Percentiles rank a stretch among this genome's conserved stretches.
These are phyloP conservation scores for Phorcus lineatus DNA, from an alignment of 2,888 invertebrate genomes.

Conservation along the genomic window DNA sequence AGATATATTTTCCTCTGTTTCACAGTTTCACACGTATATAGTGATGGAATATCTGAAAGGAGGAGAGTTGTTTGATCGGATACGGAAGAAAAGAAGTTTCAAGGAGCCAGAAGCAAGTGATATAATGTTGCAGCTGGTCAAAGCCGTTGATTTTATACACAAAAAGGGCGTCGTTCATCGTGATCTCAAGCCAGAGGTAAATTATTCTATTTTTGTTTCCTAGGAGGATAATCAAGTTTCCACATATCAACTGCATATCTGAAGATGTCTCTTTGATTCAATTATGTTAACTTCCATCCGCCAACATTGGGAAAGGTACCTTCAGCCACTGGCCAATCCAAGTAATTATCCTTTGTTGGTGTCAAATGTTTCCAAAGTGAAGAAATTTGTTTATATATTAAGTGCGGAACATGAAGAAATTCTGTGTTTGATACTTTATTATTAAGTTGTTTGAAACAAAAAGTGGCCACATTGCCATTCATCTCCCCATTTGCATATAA, in stretches of 20 bases:
- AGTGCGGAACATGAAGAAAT: too few relatives aligned
- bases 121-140: conserved; percentile 87
- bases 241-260: neutral
- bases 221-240: neutral
- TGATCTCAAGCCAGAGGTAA: conserved; percentile 94
- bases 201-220: neutral
- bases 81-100: conserved; percentile 82
- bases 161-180: conserved; percentile 89
- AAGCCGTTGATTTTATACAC: conserved; percentile 91
- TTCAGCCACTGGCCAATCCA: too few relatives aligned
- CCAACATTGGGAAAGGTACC: too few relatives aligned
- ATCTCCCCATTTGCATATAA: too few relatives aligned
- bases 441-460: too few relatives aligned
- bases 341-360: too few relatives aligned
- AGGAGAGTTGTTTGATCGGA: conserved; percentile 86
- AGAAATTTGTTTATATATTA: too few relatives aligned
- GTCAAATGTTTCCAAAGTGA: too few relatives aligned
- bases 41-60: conserved; percentile 90
- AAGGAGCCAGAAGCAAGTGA: conserved; percentile 87
- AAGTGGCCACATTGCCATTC: too few relatives aligned
- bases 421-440: too few relatives aligned
- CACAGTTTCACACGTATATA: conserved; percentile 88
- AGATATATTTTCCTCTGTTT: neutral
- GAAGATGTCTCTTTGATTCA: neutral
- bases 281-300: too few relatives aligned